Percentiles rank a stretch among this genome's conserved stretches.
Conservation (phyloP, 2,888 invertebrate species). For the Ormyrus pomaceus region DNA sequence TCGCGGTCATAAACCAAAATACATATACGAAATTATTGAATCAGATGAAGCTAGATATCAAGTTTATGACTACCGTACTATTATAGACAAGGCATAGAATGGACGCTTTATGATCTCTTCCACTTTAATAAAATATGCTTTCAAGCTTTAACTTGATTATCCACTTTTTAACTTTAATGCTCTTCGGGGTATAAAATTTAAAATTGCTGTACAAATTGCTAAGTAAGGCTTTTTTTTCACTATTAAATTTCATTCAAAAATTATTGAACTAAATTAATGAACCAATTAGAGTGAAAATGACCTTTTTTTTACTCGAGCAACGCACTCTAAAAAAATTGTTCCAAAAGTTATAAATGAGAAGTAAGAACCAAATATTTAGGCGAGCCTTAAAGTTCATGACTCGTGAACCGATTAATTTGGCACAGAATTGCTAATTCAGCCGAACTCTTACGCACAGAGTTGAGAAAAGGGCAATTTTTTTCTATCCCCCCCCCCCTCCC, state of each 20-base stretch:
- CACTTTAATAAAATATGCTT: conserved; percentile 25
- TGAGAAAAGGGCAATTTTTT: conserved; percentile 11
- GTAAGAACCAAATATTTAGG: no score
- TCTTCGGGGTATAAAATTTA: background rate
- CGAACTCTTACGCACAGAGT: background rate
- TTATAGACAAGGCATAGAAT: conserved; percentile 26
- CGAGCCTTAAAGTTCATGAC: no score
- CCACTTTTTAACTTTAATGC: conserved; percentile 8
- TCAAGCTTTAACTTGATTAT: conserved; percentile 2
- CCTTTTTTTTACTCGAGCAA: no score
- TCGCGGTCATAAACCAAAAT: conserved; percentile 35
- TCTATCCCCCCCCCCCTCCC: background rate
- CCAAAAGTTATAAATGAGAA: no score
- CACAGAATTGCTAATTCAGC: background rate
- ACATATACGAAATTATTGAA: conserved; percentile 42
- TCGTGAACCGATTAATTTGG: no score
- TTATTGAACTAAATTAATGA: no score
- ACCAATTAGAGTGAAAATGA: no score
- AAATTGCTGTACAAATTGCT: background rate
- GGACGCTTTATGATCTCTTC: conserved; percentile 20
- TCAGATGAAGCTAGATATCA: conserved; percentile 18
- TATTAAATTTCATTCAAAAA: no score
- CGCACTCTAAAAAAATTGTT: no score
- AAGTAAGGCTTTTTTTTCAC: no score
- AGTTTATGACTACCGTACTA: conserved; percentile 35